Evolutionary conservation across 2,113 vertebrate species (phyloP), one percentile per base, ranked within the genome.

Genomic region (Crypturellus undulatus): DNA sequence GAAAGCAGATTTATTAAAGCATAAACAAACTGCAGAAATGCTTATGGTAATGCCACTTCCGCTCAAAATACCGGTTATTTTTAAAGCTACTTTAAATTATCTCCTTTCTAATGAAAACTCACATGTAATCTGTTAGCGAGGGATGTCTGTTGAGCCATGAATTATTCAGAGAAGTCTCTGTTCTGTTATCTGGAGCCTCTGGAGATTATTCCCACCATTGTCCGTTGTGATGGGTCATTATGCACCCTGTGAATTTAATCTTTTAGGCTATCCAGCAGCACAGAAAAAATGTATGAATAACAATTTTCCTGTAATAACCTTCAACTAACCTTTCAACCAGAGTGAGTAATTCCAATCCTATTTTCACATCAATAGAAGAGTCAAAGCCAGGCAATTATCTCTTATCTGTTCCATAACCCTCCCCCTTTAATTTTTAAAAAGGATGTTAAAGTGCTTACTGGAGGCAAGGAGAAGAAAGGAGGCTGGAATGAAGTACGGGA

Each of bases 201-300:
- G 90, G 98, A 98, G 99, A 98, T 97, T 98, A 97, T 97, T 97
- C 96, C 97, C 98, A 98, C 97, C 98, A 99, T 99, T 99, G 99
- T 99, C 99, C 98, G 98, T 98, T 97, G 98, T 99, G 99, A 99
- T 98, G 99, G 99, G 98, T 98, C 98, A 99, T 99, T 99, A 99
- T 98, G 98, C 98, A 97, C 98, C 98, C 98, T 97, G 98, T 98
- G 98, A 98, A 98, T 98, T 98, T 99, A 98, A 98, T 98, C 98
- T 99, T 98, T 98, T 97, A 98, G 98, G 98, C 98, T 98, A 98
- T 98, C 98, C 97, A 97, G 98, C 97, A 96, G 98, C 97, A 96
- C 91, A 92, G 96, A 95, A 95, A 96, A 98, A 98, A 98, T 94
- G 98, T 97, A 97, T 98, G 97, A 98, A 98, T 98, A 98, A 98